phyloP scores from a whole-genome alignment of 2,113 vertebrate genomes.

The Phrynosoma platyrhinos region DNA sequence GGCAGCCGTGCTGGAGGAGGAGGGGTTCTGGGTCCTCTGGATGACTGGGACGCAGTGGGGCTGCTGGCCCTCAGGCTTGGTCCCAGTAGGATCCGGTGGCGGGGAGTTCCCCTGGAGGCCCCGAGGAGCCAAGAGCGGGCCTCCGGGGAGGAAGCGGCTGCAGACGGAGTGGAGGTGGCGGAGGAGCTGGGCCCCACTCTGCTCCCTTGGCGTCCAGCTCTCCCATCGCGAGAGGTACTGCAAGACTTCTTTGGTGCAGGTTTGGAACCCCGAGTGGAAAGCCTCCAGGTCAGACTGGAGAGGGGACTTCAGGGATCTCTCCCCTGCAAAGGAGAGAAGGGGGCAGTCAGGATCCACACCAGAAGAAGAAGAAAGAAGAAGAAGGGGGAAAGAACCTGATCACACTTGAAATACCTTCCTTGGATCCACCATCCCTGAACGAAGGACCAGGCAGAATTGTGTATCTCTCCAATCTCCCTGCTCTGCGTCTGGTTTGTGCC shows the following conservation, averaged over 20 bases:
- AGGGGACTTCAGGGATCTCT: constrained; percentile 86
- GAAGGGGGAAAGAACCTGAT: too few relatives aligned
- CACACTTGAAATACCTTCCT: too few relatives aligned
- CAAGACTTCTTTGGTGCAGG: constrained; percentile 94
- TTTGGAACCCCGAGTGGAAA: constrained; percentile 95
- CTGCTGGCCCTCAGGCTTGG: constrained; percentile 82
- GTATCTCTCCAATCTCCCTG: too few relatives aligned
- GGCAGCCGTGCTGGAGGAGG: too few relatives aligned
- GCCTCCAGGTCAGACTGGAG: constrained; percentile 90
- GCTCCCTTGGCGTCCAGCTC: constrained; percentile 91
- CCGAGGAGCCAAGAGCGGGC: constrained; percentile 78
- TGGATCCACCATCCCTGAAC: not conserved
- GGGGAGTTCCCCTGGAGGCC: constrained; percentile 65
- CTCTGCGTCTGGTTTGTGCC: too few relatives aligned
- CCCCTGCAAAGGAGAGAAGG: constrained; percentile 77
- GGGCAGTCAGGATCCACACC: too few relatives aligned
- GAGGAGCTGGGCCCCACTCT: constrained; percentile 90
- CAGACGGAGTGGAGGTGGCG: constrained; percentile 90
- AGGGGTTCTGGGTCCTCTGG: constrained; percentile 87
- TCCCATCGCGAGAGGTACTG: constrained; percentile 92
- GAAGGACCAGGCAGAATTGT: not conserved
- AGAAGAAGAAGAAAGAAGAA: not conserved
- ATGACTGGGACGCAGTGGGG: constrained; percentile 97
- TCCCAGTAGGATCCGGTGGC: constrained; percentile 32
- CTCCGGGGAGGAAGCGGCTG: constrained; percentile 83